Evolutionary conservation across 2,113 vertebrate species (phyloP).

Genomic region (Hippolais icterina): DNA sequence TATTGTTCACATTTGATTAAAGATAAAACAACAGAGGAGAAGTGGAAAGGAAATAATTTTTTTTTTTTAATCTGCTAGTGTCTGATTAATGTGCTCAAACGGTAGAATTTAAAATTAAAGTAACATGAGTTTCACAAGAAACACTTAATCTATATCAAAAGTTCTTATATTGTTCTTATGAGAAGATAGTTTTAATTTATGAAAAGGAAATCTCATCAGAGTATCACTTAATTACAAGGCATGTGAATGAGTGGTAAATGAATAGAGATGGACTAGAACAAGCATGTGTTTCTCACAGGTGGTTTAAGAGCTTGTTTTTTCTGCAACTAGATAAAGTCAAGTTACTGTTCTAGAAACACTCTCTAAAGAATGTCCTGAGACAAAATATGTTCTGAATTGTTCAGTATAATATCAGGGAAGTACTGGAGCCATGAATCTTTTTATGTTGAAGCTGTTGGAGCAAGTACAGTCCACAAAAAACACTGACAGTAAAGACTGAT

Average conservation of each 20-base stretch:
- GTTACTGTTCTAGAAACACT: neutral
- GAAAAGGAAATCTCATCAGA: neutral
- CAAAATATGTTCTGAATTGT: neutral
- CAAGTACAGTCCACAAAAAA: neutral
- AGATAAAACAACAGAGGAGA: neutral
- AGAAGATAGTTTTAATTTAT: neutral
- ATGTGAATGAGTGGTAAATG: neutral
- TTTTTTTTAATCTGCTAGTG: neutral
- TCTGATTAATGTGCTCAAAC: neutral
- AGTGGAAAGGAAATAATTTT: neutral
- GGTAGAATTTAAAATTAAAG: neutral
- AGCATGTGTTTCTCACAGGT: neutral
- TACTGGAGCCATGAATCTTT: neutral
- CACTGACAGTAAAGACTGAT: neutral
- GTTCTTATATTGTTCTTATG: neutral
- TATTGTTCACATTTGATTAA: constrained; percentile 44
- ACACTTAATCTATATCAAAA: neutral
- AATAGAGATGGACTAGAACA: neutral
- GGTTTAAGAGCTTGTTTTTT: neutral
- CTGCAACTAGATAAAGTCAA: neutral
- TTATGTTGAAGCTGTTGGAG: neutral
- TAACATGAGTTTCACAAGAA: neutral
- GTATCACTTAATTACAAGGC: neutral
- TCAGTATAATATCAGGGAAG: neutral
- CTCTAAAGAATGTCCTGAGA: neutral